Evolutionary conservation across 2,113 vertebrate species (phyloP), one percentile per base, ranked within the genome.

Genomic region (Stigmatopora nigra): DNA sequence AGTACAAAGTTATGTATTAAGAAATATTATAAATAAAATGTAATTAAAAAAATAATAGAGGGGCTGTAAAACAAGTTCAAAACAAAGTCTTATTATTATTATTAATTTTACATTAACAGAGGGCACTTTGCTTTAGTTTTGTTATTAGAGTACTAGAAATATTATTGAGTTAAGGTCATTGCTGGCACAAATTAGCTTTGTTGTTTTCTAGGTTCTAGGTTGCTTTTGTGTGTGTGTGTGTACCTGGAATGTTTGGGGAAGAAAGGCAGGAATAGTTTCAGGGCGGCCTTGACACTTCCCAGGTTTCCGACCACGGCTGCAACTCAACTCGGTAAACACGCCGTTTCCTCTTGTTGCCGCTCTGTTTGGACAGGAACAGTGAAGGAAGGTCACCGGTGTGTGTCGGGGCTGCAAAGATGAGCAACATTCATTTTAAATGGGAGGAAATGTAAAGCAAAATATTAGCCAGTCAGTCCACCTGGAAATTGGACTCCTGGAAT

Each of bases 331-430:
- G 22, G 82, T 84, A 84, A 86, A 88, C 82, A 85, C 73, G 86
- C 65, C 36, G 66, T 73, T 84, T 87, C 84, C 82, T 87, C 81
- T 72, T 68, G 82, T 73, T 80, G 58, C 77, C 69, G 78, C 60
- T 84, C 52, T 84, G 83, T 85, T 82, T 89, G 83, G 81, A 82
- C 82, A 84, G 84, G 81, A 86, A 82, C 83, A 76, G 71, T 82
- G 82, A 79, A 84, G 80, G 81, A 84, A 84, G 84, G 81, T 79
- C 77, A 76, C 22, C 68, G 71, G 70, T 77, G 69, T 77, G 69
- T 70, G 55, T 67, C 6, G 51, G 70, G 76, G 25, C 69, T 74
- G 70, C 57, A 76, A 70, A 53, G 44, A 59, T 64, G 72, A 17
- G 47, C 49, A 4, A 64, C 3, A 63, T 69, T 63, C 63, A 71